phyloP scores from a whole-genome alignment of 2,113 vertebrate genomes.

The Dicrurus megarhynchus region DNA sequence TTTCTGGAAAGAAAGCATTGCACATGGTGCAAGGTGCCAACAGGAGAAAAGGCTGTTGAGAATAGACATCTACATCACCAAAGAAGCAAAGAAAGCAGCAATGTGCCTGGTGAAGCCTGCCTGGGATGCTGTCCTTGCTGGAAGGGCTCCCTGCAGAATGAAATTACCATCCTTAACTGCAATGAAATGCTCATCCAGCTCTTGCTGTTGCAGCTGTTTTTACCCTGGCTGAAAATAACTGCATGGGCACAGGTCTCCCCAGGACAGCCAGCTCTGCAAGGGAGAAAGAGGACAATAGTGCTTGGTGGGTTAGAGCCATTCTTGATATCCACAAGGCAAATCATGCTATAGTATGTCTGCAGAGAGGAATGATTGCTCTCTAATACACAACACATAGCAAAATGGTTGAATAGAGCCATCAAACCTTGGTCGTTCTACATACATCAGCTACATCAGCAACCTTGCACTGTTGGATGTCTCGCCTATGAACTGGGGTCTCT shows the following conservation, averaged over 20 bases:
- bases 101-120: background rate
- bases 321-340: background rate
- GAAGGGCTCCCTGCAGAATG: background rate
- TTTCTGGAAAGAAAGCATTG: background rate
- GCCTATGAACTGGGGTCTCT: background rate
- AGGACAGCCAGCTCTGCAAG: background rate
- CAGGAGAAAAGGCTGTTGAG: background rate
- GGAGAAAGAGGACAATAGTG: background rate
- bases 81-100: background rate
- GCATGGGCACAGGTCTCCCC: background rate
- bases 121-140: background rate
- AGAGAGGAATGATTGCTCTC: background rate
- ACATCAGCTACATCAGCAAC: background rate
- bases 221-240: conserved; percentile 3
- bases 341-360: rapidly evolving
- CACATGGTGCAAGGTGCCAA: background rate
- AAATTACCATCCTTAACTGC: background rate
- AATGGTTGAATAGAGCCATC: background rate
- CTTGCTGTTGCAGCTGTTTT: background rate
- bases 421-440: background rate
- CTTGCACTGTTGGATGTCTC: background rate
- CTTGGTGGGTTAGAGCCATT: background rate
- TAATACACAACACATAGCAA: background rate
- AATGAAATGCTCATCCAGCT: background rate
- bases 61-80: background rate